phyloP scores from a whole-genome alignment of 2,113 vertebrate genomes.

The Origma solitaria region DNA sequence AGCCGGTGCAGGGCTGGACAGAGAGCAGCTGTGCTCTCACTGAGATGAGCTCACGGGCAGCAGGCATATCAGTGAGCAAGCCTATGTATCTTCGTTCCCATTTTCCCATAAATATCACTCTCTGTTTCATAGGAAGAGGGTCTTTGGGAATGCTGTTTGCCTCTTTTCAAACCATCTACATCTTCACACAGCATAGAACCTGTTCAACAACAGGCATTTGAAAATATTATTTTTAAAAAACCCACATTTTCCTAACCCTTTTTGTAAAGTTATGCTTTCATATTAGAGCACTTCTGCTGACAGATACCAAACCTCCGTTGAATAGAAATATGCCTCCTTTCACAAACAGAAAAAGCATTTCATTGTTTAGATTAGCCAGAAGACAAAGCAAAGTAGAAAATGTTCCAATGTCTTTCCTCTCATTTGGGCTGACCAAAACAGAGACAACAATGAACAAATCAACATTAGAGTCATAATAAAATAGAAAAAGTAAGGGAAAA shows the following conservation, averaged over 20 bases:
- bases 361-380: neutral
- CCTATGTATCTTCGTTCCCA: neutral
- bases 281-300: neutral
- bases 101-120: neutral
- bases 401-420: neutral
- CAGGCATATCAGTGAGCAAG: neutral
- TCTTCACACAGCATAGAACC: neutral
- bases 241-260: accelerated
- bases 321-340: neutral
- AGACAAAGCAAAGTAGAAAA: neutral
- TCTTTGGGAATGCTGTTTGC: neutral
- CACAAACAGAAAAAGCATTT: neutral
- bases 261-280: neutral
- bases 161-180: neutral
- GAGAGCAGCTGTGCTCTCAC: neutral
- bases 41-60: neutral
- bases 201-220: neutral
- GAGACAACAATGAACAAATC: neutral
- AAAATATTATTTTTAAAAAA: neutral
- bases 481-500: neutral
- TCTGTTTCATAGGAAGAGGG: neutral
- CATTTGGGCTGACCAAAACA: neutral
- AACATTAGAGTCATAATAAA: neutral
- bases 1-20: neutral
- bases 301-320: neutral